Evolutionary conservation across 1,140 invertebrate species (phyloP), one percentile per base, ranked within the genome.

Genomic region (Cylas formicarius): DNA sequence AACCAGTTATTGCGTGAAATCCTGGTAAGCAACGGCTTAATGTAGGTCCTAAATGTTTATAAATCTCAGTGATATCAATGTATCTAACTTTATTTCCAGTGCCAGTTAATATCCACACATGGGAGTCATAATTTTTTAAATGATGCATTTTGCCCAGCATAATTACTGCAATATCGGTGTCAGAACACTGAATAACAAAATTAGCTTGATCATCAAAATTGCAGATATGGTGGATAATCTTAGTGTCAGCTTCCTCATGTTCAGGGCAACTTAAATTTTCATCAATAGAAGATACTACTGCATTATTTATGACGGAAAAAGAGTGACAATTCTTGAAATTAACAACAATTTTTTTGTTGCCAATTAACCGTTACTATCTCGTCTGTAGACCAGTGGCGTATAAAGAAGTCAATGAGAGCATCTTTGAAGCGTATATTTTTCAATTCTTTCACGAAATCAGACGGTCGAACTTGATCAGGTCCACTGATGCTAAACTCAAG

Each of bases 1-100:
- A 68, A 20, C 66, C 63, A 8, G 62, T 68, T 0, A 68, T 44
- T 9, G 65, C 63, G 52, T 67, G 66, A 31, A 67, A 61, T 28
- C 50, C 60, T 39, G 58, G 57, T 26, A 67, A 54, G 13, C 36
- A 45, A 48, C 23, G 22, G 45, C 53, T 60, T 14, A 63, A 14
- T 27, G 31, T 29, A 28, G 20, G 4, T 26, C 61, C 57, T 21
- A 67, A 55, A 6, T 49, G 10, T 38, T 40, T 32, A 43, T 64
- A 53, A 7, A 67, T 14, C 39, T 53, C 43, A 5, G 27, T 55
- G 6, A 63, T 2, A 38, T 60, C 33, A 24, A 62, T 44, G 37
- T 48, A 54, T 49, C 53, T 40, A 43, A 44, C 26, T 2, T 44
- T 38, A 33, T 64, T 61, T 24, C 53, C 55, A 17, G 42, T 48